phyloP scores from a whole-genome alignment of 2,888 invertebrate species.

The Stegana nigrithorax region DNA sequence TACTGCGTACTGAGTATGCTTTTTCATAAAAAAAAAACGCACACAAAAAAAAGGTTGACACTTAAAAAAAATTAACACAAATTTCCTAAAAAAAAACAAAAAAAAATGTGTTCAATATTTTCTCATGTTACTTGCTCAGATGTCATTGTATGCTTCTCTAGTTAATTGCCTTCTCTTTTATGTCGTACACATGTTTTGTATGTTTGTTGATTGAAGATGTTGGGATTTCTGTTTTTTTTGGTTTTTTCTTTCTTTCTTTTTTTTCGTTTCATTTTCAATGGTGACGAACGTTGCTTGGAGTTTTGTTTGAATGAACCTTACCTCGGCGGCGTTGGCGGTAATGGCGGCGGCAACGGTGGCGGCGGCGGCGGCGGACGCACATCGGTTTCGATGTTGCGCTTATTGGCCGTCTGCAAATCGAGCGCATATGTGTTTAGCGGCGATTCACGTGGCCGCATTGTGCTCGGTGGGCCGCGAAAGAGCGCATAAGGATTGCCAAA shows the following conservation, averaged over 20 bases:
- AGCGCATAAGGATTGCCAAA: slow-evolving; percentile 67
- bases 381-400: slow-evolving; percentile 62
- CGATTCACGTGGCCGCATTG: slow-evolving; percentile 64
- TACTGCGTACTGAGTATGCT: not conserved
- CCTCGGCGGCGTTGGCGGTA: slow-evolving; percentile 64
- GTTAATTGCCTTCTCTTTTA: not conserved
- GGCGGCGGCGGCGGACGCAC: slow-evolving; percentile 61
- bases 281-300: slow-evolving; percentile 24
- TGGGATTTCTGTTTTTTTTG: slow-evolving; percentile 33
- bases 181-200: not conserved
- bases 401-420: slow-evolving; percentile 66
- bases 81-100: slow-evolving; percentile 1
- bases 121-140: slow-evolving; percentile 17
- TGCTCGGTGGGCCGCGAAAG: slow-evolving; percentile 64
- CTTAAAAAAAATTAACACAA: slow-evolving; percentile 3
- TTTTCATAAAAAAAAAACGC: not conserved
- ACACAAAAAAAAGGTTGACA: not conserved
- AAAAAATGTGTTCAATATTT: not conserved
- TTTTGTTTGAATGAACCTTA: slow-evolving; percentile 49
- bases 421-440: slow-evolving; percentile 61
- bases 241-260: slow-evolving; percentile 23
- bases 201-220: slow-evolving; percentile 64
- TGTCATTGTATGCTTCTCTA: slow-evolving; percentile 1
- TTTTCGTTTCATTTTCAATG: no score
- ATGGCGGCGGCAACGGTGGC: slow-evolving; percentile 54